Conservation (phyloP, 1,140 invertebrate species). For the Micrasema minimum region DNA sequence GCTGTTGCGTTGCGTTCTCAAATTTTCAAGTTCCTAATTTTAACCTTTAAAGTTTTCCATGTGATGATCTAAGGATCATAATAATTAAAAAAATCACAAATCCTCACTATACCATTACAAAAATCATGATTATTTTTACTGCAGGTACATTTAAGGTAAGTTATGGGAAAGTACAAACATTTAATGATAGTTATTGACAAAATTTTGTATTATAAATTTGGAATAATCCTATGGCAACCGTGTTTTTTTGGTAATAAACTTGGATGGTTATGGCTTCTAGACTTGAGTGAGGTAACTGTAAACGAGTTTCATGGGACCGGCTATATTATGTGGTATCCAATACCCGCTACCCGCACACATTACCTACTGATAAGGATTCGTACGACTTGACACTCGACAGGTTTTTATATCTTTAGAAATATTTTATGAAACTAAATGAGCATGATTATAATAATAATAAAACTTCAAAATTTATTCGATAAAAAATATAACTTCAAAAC, state of each 20-base stretch:
- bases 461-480: background rate
- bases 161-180: background rate
- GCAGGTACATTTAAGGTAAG: background rate
- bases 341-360: no score
- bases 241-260: background rate
- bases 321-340: no score
- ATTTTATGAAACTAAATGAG: background rate
- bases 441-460: background rate
- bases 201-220: background rate
- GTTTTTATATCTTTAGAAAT: background rate
- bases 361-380: slow-evolving; percentile 19
- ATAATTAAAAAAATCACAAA: no score
- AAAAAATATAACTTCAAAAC: background rate
- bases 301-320: slow-evolving; percentile 13
- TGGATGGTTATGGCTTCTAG: no score
- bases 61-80: no score
- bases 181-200: slow-evolving; percentile 1
- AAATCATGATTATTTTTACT: no score
- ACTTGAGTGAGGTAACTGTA: slow-evolving; percentile 5
- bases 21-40: no score
- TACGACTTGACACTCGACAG: slow-evolving; percentile 1
- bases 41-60: no score
- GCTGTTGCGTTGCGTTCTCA: no score
- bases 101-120: no score
- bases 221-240: background rate